Conservation (phyloP, 2,113 vertebrate species). For the Peromyscus californicus region DNA sequence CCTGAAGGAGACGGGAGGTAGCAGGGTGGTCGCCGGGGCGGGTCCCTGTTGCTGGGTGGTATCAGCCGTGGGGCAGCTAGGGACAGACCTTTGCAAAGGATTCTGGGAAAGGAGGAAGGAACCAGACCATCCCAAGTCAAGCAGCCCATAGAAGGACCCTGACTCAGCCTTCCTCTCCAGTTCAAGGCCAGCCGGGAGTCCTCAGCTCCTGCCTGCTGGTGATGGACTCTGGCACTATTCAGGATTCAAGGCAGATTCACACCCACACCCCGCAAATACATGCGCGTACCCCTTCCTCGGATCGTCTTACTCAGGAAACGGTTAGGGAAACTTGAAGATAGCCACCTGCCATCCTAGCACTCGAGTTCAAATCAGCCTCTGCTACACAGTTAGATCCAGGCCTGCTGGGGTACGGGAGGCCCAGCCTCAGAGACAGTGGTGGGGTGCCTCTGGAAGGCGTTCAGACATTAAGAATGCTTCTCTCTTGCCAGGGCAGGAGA, state of each 20-base stretch:
- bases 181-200: neutral
- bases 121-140: no score
- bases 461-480: neutral
- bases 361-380: neutral
- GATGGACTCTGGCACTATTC: neutral
- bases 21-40: no score
- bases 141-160: neutral
- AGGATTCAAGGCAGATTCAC: neutral
- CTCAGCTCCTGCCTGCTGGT: neutral
- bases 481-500: no score
- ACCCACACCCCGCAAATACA: neutral
- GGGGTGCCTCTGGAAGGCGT: neutral
- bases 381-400: neutral
- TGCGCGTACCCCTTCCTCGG: no score
- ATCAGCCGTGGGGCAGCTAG: no score
- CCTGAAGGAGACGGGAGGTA: neutral
- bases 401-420: neutral
- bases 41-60: no score
- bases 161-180: neutral
- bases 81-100: neutral
- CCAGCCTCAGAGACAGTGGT: neutral
- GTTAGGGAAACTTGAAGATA: neutral
- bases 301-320: neutral
- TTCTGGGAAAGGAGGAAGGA: neutral
- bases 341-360: neutral